phyloP scores from a whole-genome alignment of 2,888 invertebrate genomes.

The Dolichopus griseipennis region DNA sequence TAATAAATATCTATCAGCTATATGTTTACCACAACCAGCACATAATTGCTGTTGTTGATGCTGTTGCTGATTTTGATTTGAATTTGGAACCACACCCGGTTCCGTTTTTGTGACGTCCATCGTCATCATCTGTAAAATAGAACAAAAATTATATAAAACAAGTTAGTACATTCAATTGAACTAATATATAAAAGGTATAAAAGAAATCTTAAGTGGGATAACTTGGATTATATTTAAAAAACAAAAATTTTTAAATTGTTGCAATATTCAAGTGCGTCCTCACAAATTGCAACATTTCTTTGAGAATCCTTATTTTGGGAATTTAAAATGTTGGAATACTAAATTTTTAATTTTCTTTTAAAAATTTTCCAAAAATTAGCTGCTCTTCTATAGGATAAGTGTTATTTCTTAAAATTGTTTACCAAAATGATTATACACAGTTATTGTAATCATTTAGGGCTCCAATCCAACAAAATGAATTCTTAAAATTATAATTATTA shows the following conservation, averaged over 20 bases:
- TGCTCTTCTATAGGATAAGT: too few relatives aligned
- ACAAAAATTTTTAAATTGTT: too few relatives aligned
- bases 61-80: neutral
- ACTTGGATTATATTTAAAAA: too few relatives aligned
- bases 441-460: too few relatives aligned
- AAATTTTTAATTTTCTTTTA: neutral
- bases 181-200: neutral
- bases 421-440: too few relatives aligned
- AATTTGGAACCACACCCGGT: slow-evolving; percentile 40
- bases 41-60: slow-evolving; percentile 58
- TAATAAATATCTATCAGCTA: slow-evolving; percentile 82
- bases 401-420: too few relatives aligned
- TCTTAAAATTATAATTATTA: neutral
- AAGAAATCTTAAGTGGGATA: too few relatives aligned
- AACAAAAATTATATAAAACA: neutral
- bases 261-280: too few relatives aligned
- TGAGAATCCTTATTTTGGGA: neutral
- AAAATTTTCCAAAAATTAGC: too few relatives aligned
- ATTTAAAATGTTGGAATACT: neutral
- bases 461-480: too few relatives aligned
- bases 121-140: slow-evolving; percentile 55
- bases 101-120: slow-evolving; percentile 82
- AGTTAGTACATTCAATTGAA: too few relatives aligned
- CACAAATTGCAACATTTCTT: neutral
- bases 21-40: slow-evolving; percentile 89